Percentiles rank a stretch among this genome's conserved stretches.
Conservation (phyloP, 2,888 invertebrate genomes). For the Yponomeuta evonymella region DNA sequence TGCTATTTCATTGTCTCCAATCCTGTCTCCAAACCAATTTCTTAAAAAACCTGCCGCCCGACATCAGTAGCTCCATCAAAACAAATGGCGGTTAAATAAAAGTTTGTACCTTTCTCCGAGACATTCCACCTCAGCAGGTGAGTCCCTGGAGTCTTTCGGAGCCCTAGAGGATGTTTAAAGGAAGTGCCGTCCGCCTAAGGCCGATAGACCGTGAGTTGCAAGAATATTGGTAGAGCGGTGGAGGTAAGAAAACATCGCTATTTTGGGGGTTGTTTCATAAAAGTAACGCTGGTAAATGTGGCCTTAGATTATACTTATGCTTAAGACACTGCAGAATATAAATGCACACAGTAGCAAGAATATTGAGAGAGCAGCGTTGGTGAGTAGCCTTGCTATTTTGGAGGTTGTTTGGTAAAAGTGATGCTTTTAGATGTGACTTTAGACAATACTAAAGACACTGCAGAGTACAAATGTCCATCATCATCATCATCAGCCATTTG, state of each 20-base stretch:
- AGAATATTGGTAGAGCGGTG: background rate
- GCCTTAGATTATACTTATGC: too few relatives aligned
- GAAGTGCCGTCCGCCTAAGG: conserved; percentile 36
- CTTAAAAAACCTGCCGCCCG: background rate
- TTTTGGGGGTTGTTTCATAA: background rate
- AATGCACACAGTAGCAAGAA: too few relatives aligned
- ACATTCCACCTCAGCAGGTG: conserved; percentile 53
- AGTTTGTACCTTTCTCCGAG: conserved; percentile 38
- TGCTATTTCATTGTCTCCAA: background rate
- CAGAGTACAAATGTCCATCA: too few relatives aligned
- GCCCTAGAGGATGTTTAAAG: conserved; percentile 50
- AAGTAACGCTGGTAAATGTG: too few relatives aligned
- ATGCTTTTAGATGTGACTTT: too few relatives aligned
- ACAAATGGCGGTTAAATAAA: conserved; percentile 59
- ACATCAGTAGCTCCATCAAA: conserved; percentile 24
- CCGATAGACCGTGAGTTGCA: conserved; percentile 50
- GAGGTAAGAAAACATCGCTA: background rate
- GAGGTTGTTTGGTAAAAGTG: too few relatives aligned
- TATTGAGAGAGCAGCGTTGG: too few relatives aligned
- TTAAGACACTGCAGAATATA: too few relatives aligned
- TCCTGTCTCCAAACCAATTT: background rate
- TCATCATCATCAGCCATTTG: conserved; percentile 22
- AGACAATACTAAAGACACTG: too few relatives aligned
- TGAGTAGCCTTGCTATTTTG: too few relatives aligned
- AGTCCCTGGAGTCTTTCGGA: conserved; percentile 29